These are phyloP conservation scores for Endomychus coccineus DNA, from an alignment of 2,888 invertebrate species.

Conservation along the genomic window DNA sequence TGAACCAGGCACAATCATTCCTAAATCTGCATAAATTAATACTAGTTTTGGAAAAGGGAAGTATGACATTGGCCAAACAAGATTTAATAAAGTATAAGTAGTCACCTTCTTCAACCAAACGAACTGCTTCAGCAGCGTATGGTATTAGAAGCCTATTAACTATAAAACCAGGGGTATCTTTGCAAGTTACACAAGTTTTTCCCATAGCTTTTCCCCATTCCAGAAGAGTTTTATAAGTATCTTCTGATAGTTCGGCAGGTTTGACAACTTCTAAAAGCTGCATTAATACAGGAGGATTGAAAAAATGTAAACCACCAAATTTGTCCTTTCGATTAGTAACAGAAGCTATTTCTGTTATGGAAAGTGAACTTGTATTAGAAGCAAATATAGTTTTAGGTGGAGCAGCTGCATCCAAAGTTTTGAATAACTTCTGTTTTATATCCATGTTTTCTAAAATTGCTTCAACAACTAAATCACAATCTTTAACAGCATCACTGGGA, in stretches of 20 bases:
- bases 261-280: constrained; percentile 76
- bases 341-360: constrained; percentile 69
- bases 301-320: constrained; percentile 86
- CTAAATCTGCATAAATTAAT: too few relatives aligned
- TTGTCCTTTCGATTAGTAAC: constrained; percentile 62
- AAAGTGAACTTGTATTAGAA: constrained; percentile 83
- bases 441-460: constrained; percentile 80
- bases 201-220: constrained; percentile 76
- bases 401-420: constrained; percentile 63
- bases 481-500: constrained; percentile 53
- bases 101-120: constrained; percentile 73
- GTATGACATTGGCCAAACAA: too few relatives aligned
- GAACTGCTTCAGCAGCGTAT: constrained; percentile 71
- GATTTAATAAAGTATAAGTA: too few relatives aligned
- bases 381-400: constrained; percentile 72
- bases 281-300: constrained; percentile 90
- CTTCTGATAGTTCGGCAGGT: constrained; percentile 67
- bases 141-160: constrained; percentile 84
- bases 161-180: constrained; percentile 89
- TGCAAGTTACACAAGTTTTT: constrained; percentile 79
- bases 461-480: constrained; percentile 72
- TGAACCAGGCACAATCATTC: too few relatives aligned
- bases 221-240: constrained; percentile 64
- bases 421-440: constrained; percentile 63
- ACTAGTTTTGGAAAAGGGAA: too few relatives aligned